phyloP scores from a whole-genome alignment of 2,888 invertebrate genomes.

The Drosophila mulleri region DNA sequence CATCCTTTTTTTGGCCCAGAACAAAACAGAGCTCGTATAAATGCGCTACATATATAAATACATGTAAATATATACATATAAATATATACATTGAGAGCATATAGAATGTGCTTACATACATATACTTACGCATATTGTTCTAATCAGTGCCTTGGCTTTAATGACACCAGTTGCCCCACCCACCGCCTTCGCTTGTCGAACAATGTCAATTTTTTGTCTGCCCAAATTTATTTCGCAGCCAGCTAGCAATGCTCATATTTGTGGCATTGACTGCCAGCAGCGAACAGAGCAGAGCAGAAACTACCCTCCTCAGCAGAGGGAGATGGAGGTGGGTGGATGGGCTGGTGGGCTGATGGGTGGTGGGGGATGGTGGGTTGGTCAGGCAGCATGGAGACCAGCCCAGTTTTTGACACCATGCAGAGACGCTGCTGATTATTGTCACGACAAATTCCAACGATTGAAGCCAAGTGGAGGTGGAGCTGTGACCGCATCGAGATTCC shows the following conservation, averaged over 20 bases:
- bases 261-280: conserved; percentile 43
- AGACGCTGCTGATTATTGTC: conserved; percentile 82
- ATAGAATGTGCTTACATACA: conserved; percentile 63
- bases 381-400: conserved; percentile 31
- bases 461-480: conserved; percentile 32
- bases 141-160: conserved; percentile 69
- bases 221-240: conserved; percentile 72
- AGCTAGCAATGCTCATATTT: conserved; percentile 50
- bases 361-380: not conserved
- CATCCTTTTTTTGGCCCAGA: conserved; percentile 64
- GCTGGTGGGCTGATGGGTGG: not conserved
- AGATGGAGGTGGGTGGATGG: not conserved
- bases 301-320: conserved; percentile 28
- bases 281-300: conserved; percentile 29
- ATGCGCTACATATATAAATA: conserved; percentile 64
- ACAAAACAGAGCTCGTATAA: conserved; percentile 41
- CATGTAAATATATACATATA: not conserved
- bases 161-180: conserved; percentile 42
- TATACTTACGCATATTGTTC: conserved; percentile 77
- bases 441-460: conserved; percentile 80
- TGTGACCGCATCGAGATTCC: conserved; percentile 6
- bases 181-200: conserved; percentile 22
- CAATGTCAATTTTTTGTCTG: conserved; percentile 75
- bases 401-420: conserved; percentile 69
- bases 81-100: conserved; percentile 9